Evolutionary conservation across 2,113 vertebrate species (phyloP).

Genomic region (Muntiacus reevesi): DNA sequence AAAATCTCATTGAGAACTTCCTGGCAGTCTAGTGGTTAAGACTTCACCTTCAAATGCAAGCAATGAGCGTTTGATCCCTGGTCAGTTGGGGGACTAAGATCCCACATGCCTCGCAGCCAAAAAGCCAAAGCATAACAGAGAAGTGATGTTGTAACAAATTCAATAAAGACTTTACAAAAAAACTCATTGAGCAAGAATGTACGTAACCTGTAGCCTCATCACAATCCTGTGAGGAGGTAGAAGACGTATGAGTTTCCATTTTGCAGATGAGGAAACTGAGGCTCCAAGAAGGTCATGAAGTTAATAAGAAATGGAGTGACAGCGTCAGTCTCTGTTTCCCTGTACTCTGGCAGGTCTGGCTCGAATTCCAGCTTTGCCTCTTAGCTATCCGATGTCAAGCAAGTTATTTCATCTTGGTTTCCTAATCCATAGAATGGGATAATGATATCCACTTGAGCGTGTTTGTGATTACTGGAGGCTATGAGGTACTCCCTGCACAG

Average conservation of each 20-base stretch:
- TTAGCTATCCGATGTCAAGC: background rate
- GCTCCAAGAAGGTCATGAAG: background rate
- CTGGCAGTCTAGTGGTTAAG: background rate
- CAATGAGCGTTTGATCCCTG: background rate
- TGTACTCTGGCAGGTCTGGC: background rate
- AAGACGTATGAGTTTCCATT: background rate
- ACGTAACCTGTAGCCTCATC: background rate
- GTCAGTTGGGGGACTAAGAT: background rate
- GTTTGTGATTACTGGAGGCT: background rate
- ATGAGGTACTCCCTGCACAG: fast-evolving
- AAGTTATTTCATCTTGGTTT: background rate
- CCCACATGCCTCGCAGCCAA: background rate
- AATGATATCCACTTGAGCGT: background rate
- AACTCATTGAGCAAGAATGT: background rate
- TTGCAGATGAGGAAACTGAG: background rate
- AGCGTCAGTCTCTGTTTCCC: fast-evolving
- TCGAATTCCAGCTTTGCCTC: background rate
- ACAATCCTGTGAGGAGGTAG: background rate
- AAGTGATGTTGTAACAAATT: background rate
- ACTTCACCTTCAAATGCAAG: background rate
- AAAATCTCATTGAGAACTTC: background rate
- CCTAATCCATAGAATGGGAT: background rate
- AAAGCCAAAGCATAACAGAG: background rate
- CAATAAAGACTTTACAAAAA: background rate
- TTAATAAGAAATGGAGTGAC: background rate